Evolutionary conservation across 92 coral and sea anemone genomes (phyloP).

Genomic region (Pocillopora meandrina): DNA sequence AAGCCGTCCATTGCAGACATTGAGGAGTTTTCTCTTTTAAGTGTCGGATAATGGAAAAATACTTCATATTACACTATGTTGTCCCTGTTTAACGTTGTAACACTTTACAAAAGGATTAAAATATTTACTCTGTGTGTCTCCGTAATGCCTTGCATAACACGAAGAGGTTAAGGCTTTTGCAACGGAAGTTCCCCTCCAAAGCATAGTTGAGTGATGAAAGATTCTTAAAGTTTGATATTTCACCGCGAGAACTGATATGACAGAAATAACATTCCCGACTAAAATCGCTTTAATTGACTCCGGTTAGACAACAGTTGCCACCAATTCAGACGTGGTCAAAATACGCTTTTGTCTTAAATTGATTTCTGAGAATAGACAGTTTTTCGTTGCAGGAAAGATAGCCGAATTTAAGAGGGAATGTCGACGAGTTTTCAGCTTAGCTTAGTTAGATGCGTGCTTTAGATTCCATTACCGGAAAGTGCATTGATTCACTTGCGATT

Average conservation of each 20-base stretch:
- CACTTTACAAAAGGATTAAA: slow-evolving; percentile 7
- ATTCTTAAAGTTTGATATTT: slow-evolving; percentile 12
- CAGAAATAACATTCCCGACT: not conserved
- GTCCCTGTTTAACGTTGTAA: not conserved
- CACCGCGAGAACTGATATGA: slow-evolving; percentile 21
- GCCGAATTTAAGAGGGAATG: not conserved
- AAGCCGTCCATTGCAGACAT: not conserved
- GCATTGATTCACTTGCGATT: slow-evolving; percentile 29
- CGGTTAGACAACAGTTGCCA: not conserved
- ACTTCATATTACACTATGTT: not conserved
- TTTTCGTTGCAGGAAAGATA: not conserved
- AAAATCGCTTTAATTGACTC: not conserved
- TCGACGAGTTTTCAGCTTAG: slow-evolving; percentile 3
- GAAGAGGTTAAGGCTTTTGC: not conserved
- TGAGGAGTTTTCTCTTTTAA: not conserved
- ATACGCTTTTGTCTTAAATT: not conserved
- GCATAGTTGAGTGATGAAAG: slow-evolving; percentile 30
- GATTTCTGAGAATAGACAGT: not conserved
- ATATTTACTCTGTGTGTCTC: slow-evolving; percentile 8
- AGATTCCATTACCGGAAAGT: slow-evolving; percentile 25
- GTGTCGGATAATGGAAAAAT: not conserved
- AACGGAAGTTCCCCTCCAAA: slow-evolving; percentile 26
- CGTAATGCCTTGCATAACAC: slow-evolving; percentile 27
- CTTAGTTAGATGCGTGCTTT: slow-evolving; percentile 2
- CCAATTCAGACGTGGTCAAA: not conserved